Base-by-base conservation (phyloP, 2,888 invertebrate genomes). In the Chloroclystis v-ata region DNA sequence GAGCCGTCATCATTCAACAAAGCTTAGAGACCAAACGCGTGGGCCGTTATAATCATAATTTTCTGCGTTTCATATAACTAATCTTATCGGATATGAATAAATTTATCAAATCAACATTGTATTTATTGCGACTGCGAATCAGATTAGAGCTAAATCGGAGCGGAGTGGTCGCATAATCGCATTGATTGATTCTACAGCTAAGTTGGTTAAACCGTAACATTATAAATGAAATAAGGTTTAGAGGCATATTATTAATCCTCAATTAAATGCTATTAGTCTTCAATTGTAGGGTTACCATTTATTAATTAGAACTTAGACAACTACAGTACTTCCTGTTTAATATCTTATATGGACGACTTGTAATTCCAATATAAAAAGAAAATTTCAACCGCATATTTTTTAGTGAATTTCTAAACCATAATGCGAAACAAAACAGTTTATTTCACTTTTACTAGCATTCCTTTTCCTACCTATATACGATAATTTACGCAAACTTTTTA, bases 31-130 rank as follows among this genome's bases (percentile, higher is more conserved):
- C 5, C 20, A 4, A 20, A 20, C 3, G 65, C 72, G 78, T 78
- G 72, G 78, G 77, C 42, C 43, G 71, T 59, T 69, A 40, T 24
- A 26, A 39, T 46, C 71, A 67, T 41, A 71, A 70, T 72, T 77
- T 71, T 69, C 75, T 73, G 63, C 75, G 71, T 72, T 74, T 73
- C 71, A 69, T 60, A 65, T 59, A 63, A 69, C 68, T 65, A 67
- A 74, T 78, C 72, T 70, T 72, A 72, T 69, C 69, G 49, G 51
- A 64, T 75, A 72, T 72, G 69, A 77, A 76, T 75, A 70, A 68
- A 78, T 78, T 75, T 72, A 74, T 76, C 78, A 71, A 70, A 70
- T 64, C 59, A 62, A 64, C 67, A 49, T 53, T 47, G 61, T 69
- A 67, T 72, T 75, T 73, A 71, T 69, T 61, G 61, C 54, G 61